Base-by-base conservation (phyloP, 2,113 vertebrate species). In the Sinocyclocheilus anshuiensis region DNA sequence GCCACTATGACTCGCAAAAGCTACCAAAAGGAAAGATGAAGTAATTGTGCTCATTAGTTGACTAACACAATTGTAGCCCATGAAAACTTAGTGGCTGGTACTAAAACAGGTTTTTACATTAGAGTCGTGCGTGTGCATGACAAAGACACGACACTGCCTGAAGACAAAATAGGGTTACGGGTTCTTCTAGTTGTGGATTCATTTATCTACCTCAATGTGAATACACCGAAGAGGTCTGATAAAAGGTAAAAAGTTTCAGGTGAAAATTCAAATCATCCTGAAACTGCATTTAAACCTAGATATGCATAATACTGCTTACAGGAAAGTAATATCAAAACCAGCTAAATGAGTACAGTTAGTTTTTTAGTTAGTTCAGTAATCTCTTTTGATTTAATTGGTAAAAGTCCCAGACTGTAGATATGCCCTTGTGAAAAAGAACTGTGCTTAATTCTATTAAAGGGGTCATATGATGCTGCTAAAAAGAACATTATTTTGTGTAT, bases 21-120 rank as follows among this genome's bases (percentile, higher is more conserved):
- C 83, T 59, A 81, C 15, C 72, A 84, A 77, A 85, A 72, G 71
- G 79, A 89, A 90, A 57, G 85, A 81, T 36, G 48, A 42, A 83
- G 42, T 36, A 86, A 57, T 57, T 57, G 65, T 42, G 76, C 71
- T 42, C 76, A 29, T 81, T 59, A 57, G 59, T 81, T 83, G 81
- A 77, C 80, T 79, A 78, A 69, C 24, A 67, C 69, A 45, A 9
- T 22, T 48, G 69, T 57, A 83, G 45, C 82, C 48, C 57, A 29
- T 65, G 11, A 82, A 81, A 82, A 15, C 8, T 12, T 65, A 10
- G n/a, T 16, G n/a, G 39, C 22, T 7, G 29, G 77, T 67, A 29
- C 26, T 71, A 36, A 71, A 82, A 53, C 18, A 22, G 80, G 18
- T 13, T 82, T 82, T 69, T 55, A 36, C 63, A 33, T 53, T 53